These are phyloP conservation scores for Scalopus aquaticus DNA, from an alignment of 2,113 vertebrate species.

Conservation along the genomic window DNA sequence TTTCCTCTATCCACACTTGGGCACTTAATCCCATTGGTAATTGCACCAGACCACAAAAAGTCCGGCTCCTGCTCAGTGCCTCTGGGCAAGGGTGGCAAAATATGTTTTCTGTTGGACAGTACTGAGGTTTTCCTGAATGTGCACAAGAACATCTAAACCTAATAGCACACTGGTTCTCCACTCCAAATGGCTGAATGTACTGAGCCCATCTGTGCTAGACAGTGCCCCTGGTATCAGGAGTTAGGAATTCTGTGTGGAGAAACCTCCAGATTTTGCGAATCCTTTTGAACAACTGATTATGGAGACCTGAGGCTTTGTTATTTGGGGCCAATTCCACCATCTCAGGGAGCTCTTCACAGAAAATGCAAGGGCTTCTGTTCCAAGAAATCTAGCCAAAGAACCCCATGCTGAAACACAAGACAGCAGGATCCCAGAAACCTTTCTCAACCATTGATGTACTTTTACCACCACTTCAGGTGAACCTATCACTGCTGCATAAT, in stretches of 20 bases:
- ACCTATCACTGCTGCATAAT: not conserved
- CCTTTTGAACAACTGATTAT: not conserved
- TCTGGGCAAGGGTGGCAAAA: not conserved
- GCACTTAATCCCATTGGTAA: too few species aligned
- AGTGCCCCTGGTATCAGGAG: conserved; percentile 14
- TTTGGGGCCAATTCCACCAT: not conserved
- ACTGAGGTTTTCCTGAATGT: not conserved
- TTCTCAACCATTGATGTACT: not conserved
- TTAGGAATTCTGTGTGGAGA: not conserved
- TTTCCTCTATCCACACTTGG: not conserved
- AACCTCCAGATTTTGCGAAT: not conserved
- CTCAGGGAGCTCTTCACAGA: not conserved
- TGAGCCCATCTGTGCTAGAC: not conserved
- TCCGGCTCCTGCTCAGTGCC: not conserved
- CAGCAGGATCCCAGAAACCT: not conserved
- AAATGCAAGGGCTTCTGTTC: not conserved
- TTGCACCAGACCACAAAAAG: not conserved
- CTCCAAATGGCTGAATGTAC: not conserved
- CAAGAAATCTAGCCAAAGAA: not conserved
- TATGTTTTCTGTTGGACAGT: not conserved
- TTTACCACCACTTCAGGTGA: not conserved
- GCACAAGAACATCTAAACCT: not conserved
- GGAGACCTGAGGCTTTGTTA: not conserved
- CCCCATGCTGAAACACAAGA: not conserved
- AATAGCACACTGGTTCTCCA: not conserved